Percentiles rank a stretch among this genome's conserved stretches.
Conservation (phyloP, 2,113 vertebrate genomes). For the Falcunculus frontatus region DNA sequence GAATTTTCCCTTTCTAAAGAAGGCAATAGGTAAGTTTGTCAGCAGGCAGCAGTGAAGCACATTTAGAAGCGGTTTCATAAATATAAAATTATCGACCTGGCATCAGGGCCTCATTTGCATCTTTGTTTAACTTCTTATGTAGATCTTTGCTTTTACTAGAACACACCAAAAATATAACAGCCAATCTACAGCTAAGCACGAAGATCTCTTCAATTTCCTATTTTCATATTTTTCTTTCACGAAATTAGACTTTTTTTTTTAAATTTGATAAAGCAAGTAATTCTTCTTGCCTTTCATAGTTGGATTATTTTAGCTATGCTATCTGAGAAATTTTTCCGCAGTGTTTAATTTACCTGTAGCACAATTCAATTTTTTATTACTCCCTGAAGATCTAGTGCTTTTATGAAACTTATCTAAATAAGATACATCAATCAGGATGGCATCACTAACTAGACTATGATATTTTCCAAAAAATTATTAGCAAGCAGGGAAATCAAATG, state of each 20-base stretch:
- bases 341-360: not conserved
- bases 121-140: not conserved
- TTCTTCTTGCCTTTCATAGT: not conserved
- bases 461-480: not conserved
- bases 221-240: not conserved
- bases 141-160: not conserved
- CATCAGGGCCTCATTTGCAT: not conserved
- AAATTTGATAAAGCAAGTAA: not conserved
- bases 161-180: not conserved
- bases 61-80: not conserved
- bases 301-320: not conserved
- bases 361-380: not conserved
- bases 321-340: not conserved
- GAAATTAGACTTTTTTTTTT: not conserved
- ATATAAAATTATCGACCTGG: not conserved
- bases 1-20: not conserved
- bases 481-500: not conserved
- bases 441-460: not conserved
- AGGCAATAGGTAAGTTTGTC: not conserved
- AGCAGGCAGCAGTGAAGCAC: not conserved
- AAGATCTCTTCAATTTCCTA: not conserved
- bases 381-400: not conserved
- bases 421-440: not conserved
- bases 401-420: not conserved
- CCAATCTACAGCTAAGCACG: not conserved